phyloP scores from a whole-genome alignment of 2,113 vertebrate species.

The Cygnus atratus region DNA sequence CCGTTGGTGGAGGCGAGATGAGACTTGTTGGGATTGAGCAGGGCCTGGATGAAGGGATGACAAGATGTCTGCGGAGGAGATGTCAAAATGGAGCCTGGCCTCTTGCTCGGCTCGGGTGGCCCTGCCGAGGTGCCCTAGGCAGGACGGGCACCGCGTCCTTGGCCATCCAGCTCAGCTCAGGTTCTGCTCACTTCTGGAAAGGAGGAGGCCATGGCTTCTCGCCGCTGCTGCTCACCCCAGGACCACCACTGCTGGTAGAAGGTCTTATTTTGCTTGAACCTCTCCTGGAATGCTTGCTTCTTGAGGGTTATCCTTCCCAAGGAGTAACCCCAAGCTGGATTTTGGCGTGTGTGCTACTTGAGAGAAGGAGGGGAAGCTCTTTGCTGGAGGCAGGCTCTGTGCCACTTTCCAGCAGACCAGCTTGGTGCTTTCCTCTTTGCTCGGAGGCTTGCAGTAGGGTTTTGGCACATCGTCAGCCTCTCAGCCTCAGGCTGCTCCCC shows the following conservation, averaged over 20 bases:
- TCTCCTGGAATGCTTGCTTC: neutral
- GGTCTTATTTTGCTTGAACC: neutral
- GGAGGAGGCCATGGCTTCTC: neutral
- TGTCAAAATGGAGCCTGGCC: conserved; percentile 42
- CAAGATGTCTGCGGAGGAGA: conserved; percentile 52
- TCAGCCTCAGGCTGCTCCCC: neutral
- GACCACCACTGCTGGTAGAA: neutral
- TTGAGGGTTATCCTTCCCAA: neutral
- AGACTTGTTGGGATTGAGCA: conserved; percentile 55
- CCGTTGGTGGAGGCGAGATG: neutral
- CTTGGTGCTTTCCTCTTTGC: neutral
- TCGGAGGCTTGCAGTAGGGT: neutral
- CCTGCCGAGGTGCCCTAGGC: accelerated
- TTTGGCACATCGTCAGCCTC: neutral
- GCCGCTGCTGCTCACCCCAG: neutral
- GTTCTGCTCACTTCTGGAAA: neutral
- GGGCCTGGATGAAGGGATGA: conserved; percentile 27
- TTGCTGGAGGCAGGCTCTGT: neutral
- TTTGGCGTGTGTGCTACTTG: neutral
- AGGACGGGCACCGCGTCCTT: neutral
- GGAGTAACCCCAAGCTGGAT: neutral
- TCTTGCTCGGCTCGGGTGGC: neutral
- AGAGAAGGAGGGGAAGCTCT: neutral
- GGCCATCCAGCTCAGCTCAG: neutral
- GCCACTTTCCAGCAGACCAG: neutral